Evolutionary conservation across 2,797 vertebrate genomes (phyloP).

Genomic region (Nasua narica): DNA sequence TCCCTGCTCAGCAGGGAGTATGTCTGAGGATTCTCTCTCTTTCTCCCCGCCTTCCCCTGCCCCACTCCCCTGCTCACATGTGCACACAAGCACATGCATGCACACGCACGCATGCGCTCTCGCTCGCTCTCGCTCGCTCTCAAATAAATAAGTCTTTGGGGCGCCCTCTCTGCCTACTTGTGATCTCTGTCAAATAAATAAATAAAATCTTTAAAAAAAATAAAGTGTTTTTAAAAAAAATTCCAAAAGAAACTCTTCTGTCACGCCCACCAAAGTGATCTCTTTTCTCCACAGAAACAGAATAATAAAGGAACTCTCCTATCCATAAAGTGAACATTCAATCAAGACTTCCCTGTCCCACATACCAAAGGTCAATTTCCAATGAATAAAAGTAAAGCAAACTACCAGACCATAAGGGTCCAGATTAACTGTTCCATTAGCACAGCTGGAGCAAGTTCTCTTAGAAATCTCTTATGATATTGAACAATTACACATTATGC

Average conservation of each 20-base stretch:
- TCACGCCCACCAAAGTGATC: not conserved
- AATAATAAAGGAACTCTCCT: not conserved
- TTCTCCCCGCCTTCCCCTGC: no score
- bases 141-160: no score
- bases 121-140: no score
- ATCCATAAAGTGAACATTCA: not conserved
- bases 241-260: not conserved
- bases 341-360: not conserved
- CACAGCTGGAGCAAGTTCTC: conserved; percentile 14
- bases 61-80: not conserved
- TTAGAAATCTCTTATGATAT: not conserved
- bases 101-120: no score
- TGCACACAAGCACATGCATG: no score
- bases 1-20: not conserved
- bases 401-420: not conserved
- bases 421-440: not conserved
- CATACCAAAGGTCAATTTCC: not conserved
- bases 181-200: no score
- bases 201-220: no score
- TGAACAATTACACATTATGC: conserved; percentile 42
- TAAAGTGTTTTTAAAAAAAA: no score
- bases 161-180: no score
- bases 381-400: conserved; percentile 36
- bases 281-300: not conserved
- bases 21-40: not conserved